Conservation (phyloP, 2,888 invertebrate species). For the Caenorhabditis panamensis region DNA sequence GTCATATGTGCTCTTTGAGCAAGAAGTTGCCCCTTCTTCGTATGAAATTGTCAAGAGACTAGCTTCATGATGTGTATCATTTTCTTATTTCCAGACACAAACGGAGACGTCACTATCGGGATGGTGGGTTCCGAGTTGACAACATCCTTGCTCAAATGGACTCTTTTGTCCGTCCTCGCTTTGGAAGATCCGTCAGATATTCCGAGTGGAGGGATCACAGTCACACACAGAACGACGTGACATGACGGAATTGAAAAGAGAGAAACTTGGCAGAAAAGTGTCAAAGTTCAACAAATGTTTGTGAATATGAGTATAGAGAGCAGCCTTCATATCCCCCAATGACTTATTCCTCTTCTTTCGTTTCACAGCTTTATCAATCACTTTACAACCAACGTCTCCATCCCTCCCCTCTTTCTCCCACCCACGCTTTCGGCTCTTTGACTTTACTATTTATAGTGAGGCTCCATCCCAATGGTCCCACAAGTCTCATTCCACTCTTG, state of each 20-base stretch:
- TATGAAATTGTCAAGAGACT: slow-evolving; percentile 55
- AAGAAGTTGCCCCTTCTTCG: slow-evolving; percentile 1
- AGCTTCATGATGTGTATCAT: slow-evolving; percentile 40
- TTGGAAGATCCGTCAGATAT: slow-evolving; percentile 56
- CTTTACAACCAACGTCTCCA: slow-evolving; percentile 50
- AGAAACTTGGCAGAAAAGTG: slow-evolving; percentile 34
- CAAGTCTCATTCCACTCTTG: background rate
- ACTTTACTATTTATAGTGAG: slow-evolving; percentile 59
- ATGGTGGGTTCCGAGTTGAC: slow-evolving; percentile 66
- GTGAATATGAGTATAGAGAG: slow-evolving; percentile 61
- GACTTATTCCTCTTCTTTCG: slow-evolving; percentile 57
- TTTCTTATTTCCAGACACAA: slow-evolving; percentile 49
- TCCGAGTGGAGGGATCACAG: slow-evolving; percentile 50
- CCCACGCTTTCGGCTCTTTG: slow-evolving; percentile 50
- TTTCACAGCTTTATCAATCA: slow-evolving; percentile 60
- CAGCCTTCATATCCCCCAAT: slow-evolving; percentile 54
- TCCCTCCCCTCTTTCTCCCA: slow-evolving; percentile 18
- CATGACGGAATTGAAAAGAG: slow-evolving; percentile 26
- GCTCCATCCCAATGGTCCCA: background rate
- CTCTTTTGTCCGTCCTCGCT: slow-evolving; percentile 68
- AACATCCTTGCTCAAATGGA: slow-evolving; percentile 69
- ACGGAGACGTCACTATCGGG: slow-evolving; percentile 64
- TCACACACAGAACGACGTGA: slow-evolving; percentile 41
- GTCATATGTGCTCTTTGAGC: slow-evolving; percentile 34
- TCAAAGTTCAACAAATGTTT: slow-evolving; percentile 61